Evolutionary conservation across 2,113 vertebrate species (phyloP).

Genomic region (Anarrhichthys ocellatus): DNA sequence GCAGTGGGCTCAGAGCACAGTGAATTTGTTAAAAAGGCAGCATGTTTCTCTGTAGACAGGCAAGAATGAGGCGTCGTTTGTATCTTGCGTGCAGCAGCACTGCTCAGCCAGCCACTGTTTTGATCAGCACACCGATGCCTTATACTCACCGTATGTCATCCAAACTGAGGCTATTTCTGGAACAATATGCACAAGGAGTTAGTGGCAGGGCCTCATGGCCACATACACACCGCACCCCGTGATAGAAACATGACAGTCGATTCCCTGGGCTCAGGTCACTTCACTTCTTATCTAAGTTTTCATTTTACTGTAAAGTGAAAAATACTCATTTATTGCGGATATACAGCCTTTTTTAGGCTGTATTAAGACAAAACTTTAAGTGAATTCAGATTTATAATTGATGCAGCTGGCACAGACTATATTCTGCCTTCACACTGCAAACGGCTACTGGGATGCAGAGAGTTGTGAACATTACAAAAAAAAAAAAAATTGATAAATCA

Average conservation of each 20-base stretch:
- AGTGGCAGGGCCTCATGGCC: constrained; percentile 76
- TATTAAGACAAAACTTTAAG: background rate
- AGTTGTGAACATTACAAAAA: background rate
- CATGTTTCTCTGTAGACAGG: constrained; percentile 48
- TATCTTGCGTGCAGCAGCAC: constrained; percentile 71
- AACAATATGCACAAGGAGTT: constrained; percentile 92
- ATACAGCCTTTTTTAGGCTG: background rate
- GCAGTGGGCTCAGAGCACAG: constrained; percentile 14
- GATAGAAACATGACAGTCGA: constrained; percentile 44
- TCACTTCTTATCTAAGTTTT: constrained; percentile 2
- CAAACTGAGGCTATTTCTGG: constrained; percentile 99
- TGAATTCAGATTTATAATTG: constrained; percentile 5
- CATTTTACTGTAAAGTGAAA: constrained; percentile 10
- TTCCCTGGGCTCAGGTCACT: constrained; percentile 19
- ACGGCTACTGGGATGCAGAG: background rate
- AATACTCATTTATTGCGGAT: background rate
- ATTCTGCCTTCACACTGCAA: background rate
- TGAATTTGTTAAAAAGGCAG: constrained; percentile 69
- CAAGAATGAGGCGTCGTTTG: constrained; percentile 65
- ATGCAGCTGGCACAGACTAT: background rate
- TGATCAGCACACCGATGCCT: constrained; percentile 78
- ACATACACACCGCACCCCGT: constrained; percentile 73
- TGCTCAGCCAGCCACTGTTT: constrained; percentile 78
- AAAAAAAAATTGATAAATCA: background rate
- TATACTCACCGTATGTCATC: constrained; percentile 98